Evolutionary conservation across 2,888 invertebrate species (phyloP).

Genomic region (Stomorhina lunata): DNA sequence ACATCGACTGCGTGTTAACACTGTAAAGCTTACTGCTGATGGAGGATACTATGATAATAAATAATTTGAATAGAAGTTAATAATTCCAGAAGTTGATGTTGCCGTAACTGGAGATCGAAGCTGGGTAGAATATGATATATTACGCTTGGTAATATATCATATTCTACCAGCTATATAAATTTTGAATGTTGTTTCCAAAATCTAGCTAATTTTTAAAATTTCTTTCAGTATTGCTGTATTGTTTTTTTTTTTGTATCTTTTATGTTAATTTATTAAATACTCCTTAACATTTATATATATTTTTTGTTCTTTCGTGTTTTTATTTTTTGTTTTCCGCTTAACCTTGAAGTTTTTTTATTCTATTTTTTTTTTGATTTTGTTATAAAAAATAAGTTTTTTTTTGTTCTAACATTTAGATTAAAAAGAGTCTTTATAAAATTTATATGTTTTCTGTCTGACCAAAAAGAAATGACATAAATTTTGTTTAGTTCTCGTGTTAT

Average conservation of each 20-base stretch:
- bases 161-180: too few relatives aligned
- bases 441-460: constrained; percentile 11
- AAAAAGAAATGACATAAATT: constrained; percentile 50
- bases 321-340: constrained; percentile 50
- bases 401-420: constrained; percentile 28
- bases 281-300: constrained; percentile 24
- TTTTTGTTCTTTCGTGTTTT: background rate
- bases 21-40: too few relatives aligned
- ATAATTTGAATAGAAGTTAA: too few relatives aligned
- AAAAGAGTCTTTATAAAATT: constrained; percentile 21
- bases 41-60: too few relatives aligned
- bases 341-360: constrained; percentile 36
- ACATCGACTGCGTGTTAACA: too few relatives aligned
- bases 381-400: background rate
- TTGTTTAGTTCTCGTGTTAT: background rate
- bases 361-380: background rate
- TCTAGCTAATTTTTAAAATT: background rate
- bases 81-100: too few relatives aligned
- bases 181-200: too few relatives aligned
- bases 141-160: too few relatives aligned
- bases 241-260: constrained; percentile 1
- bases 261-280: constrained; percentile 31
- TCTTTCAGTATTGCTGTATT: constrained; percentile 16
- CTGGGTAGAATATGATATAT: too few relatives aligned
- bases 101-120: too few relatives aligned